These are phyloP conservation scores for Cyprinodon tularosa DNA, from an alignment of 2,113 vertebrate species.

Conservation along the genomic window DNA sequence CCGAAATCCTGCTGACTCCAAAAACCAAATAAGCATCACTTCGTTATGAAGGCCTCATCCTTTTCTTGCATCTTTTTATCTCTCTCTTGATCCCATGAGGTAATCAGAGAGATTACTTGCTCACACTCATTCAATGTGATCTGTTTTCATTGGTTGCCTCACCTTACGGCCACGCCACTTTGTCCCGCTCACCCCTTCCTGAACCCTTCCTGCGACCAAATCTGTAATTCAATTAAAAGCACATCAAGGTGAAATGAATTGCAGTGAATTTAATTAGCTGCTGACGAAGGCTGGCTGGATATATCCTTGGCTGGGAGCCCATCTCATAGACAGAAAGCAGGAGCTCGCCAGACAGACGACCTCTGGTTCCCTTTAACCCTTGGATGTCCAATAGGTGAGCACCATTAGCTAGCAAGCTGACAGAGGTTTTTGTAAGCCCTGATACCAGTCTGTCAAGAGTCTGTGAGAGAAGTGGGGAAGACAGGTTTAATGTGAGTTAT, in stretches of 20 bases:
- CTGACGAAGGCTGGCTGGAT: conserved; percentile 70
- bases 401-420: conserved; percentile 16
- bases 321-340: conserved; percentile 19
- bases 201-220: conserved; percentile 66
- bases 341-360: conserved; percentile 6
- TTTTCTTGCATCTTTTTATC: background rate
- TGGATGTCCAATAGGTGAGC: conserved; percentile 16
- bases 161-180: conserved; percentile 45
- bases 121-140: conserved; percentile 50
- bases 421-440: conserved; percentile 14
- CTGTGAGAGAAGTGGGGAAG: background rate
- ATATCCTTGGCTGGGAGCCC: conserved; percentile 33
- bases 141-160: conserved; percentile 35
- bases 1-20: conserved; percentile 49
- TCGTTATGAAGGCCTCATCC: conserved; percentile 35
- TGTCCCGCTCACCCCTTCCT: conserved; percentile 58
- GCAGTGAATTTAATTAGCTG: conserved; percentile 77
- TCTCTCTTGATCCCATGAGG: background rate
- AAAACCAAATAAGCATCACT: conserved; percentile 38
- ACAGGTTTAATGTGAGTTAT: background rate
- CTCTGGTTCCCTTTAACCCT: conserved; percentile 19
- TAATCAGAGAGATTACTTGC: conserved; percentile 56
- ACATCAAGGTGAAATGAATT: conserved; percentile 80
- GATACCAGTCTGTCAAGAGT: conserved; percentile 6
- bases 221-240: conserved; percentile 81